These are phyloP conservation scores for Campodea augens DNA, from an alignment of 1,140 invertebrate species.

Conservation along the genomic window DNA sequence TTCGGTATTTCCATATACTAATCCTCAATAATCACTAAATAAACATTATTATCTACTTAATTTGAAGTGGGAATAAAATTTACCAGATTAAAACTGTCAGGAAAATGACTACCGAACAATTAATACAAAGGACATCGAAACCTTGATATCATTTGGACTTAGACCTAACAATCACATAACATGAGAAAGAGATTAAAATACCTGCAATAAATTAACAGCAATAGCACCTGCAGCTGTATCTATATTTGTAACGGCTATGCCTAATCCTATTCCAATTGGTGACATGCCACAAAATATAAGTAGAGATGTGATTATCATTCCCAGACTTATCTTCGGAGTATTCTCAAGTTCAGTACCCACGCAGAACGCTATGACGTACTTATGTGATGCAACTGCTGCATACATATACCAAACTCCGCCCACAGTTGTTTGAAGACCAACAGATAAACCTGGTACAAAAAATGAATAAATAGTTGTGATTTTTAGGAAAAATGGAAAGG, in stretches of 20 bases:
- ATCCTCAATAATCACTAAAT: too few relatives aligned
- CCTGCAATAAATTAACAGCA: conserved; percentile 11
- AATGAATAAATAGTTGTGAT: too few relatives aligned
- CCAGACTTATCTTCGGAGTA: conserved; percentile 33
- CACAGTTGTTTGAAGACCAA: conserved; percentile 53
- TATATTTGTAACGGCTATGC: conserved; percentile 34
- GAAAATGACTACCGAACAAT: too few relatives aligned
- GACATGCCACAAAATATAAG: conserved; percentile 59
- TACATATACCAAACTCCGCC: conserved; percentile 61
- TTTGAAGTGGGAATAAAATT: too few relatives aligned
- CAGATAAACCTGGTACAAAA: too few relatives aligned
- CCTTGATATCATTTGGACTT: not conserved
- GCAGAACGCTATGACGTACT: conserved; percentile 73
- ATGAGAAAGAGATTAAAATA: too few relatives aligned
- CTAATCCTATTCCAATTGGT: conserved; percentile 41
- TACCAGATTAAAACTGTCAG: too few relatives aligned
- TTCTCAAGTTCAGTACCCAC: conserved; percentile 59
- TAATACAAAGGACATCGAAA: not conserved
- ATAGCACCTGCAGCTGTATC: conserved; percentile 9
- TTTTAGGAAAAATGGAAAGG: too few relatives aligned
- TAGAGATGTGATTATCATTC: conserved; percentile 43
- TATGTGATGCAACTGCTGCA: conserved; percentile 67
- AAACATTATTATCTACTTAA: too few relatives aligned
- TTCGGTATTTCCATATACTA: too few relatives aligned
- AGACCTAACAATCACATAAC: not conserved